Evolutionary conservation across 1,140 invertebrate genomes (phyloP), one percentile per base, ranked within the genome.

Genomic region (Drosophila willistoni): DNA sequence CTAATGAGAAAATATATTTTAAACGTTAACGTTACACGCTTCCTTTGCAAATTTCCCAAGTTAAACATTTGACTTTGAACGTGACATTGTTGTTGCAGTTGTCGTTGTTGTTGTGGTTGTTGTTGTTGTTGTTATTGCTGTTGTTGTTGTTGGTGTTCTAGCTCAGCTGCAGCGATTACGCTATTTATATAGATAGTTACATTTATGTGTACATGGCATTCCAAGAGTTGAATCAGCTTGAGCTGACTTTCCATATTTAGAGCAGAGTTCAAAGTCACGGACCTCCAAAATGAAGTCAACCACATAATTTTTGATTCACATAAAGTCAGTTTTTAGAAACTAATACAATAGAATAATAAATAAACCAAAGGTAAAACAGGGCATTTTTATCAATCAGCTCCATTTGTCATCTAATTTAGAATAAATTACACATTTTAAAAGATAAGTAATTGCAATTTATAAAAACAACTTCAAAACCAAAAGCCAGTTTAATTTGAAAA

Each of bases 1-100:
- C 84, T 89, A 89, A 89, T 89, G 80, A 89, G 85, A 90, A 84
- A 89, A 89, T 89, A 89, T 90, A 89, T 90, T 89, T 89, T 84
- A 89, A 89, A 78, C 84, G 84, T 66, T 89, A 86, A 51, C 56
- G 56, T 77, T 84, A 84, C 81, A 89, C 85, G 84, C 84, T 89
- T 89, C 84, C 84, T 89, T 89, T 84, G 84, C 84, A 89, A 89
- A 89, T 81, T 81, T 77, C 78, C 72, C 66, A 76, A 73, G 76
- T 71, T 71, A 75, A 84, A 64, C 81, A 79, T 84, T 90, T 89
- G 84, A 90, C 84, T 90, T 89, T 89, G 84, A 89, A 89, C 84
- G 84, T 89, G 84, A 89, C 84, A 89, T 89, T 89, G 84, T 84
- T 85, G 80, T 56, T 84, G 73, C 22, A 66, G 59, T 19, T 42